Evolutionary conservation across 2,113 vertebrate species (phyloP), one percentile per base, ranked within the genome.

Genomic region (Apaloderma vittatum): DNA sequence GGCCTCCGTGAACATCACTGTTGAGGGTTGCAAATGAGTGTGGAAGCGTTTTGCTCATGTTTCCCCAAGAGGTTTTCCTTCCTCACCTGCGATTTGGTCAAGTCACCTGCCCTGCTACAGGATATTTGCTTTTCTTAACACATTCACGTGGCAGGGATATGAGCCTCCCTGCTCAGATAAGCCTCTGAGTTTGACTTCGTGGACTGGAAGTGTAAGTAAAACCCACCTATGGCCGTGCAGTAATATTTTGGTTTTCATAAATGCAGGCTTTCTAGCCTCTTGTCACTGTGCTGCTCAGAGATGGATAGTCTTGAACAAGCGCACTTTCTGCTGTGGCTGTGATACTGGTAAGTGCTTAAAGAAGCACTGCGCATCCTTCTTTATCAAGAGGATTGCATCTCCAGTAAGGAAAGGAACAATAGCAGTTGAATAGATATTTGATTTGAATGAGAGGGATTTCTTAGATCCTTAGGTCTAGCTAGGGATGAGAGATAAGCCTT

Each of bases 391-490:
- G 87, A 96, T 94, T 95, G 84, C 70, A 68, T 87, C 87, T 91
- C 77, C 5, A 15, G 8, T 73, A 88, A 66, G 78, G 75, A 61
- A 92, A 83, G 90, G 78, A 96, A 96, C 92, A 95, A 86, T 76
- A 87, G 48, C 20, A 70, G 75, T 13, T 79, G 85, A 74, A 12
- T 36, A 87, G 87, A 65, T 94, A 59, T 58, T 93, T 95, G 79
- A 96, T 97, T 94, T 93, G 92, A 93, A 94, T 83, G 82, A 88
- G 87, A 71, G 79, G 84, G 76, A 91, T 95, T 95, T 90, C 61
- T 88, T 43, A 88, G 75, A 96, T 96, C 90, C 74, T 66, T 86
- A 0, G 0, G 22, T 89, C 58, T 91, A 83, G 84, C 80, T 57
- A 5, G 59, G 77, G 84, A 86, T 96, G 89, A 91, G 81, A 82